Evolutionary conservation across 1,140 invertebrate genomes (phyloP), one percentile per base, ranked within the genome.

Genomic region (Aphidius ervi): DNA sequence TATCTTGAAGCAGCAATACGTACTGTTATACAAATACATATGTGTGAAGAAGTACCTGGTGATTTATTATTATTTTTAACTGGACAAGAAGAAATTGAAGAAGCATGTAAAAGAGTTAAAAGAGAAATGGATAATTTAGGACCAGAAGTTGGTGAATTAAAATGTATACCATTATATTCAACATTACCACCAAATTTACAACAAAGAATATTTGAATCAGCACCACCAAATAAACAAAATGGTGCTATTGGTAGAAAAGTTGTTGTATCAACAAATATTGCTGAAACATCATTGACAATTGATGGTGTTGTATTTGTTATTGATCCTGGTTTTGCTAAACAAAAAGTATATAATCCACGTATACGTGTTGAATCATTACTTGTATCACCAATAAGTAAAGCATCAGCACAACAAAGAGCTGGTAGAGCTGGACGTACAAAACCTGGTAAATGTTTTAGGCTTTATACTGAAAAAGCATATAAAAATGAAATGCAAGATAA

Each of bases 301-400:
- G 98, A 99, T 74, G 98, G 98, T 61, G 96, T 99, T n/a, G 97
- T 99, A 6, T 99, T 98, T 82, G 98, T 99, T 1, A 99, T 99
- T 73, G 98, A 99, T 83, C 97, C 98, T n/a, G 98, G 98, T 10
- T 99, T 99, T 84, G 95, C 97, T 1, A 99, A 99, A 78, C 98
- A 99, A 78, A 99, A 98, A 82, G 91, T 98, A 0, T 98, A 98
- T 75, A 98, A 98, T 83, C 96, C 96, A 9, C 84, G 95, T 69
- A 97, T 98, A 70, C 85, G 98, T 63, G 97, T 99, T 5, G 98
- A 99, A 78, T 98, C 95, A 9, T 82, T 99, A 9, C 81, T 99
- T 6, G 97, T 99, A 10, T 98, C 97, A 0, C 95, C 97, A 0
- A 99, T 99, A 59, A 98, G 95, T 75, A 99, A 99, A 83, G 98